Evolutionary conservation across 1,140 invertebrate genomes (phyloP), one percentile per base, ranked within the genome.

Genomic region (Aplysia californica): DNA sequence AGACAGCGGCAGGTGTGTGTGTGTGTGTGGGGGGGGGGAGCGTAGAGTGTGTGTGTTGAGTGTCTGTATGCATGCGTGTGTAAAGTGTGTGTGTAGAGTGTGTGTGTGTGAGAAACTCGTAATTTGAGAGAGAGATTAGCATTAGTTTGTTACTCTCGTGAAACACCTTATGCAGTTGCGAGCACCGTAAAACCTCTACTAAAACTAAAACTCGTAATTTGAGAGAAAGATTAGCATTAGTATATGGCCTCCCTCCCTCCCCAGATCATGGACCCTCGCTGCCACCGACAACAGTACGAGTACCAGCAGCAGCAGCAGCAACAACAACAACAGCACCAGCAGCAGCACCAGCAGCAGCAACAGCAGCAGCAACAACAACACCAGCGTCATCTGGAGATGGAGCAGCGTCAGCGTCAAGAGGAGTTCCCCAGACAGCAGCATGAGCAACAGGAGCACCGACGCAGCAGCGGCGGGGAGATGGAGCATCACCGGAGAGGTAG

Each of bases 311-410:
- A 61, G 29, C 58, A 61, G 29, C 58, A 61, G 26, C 58, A 61
- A 29, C 58, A 61, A 61, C 23, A 72, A 72, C 68, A 44, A 39
- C 58, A 56, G 64, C 72, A 59, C 33, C 77, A 35, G 66, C 68
- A 65, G 44, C 44, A 65, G 64, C 56, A 29, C 35, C 36, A 26
- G 23, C 33, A 29, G 31, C 75, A 66, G 20, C 58, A 61, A 6
- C 10, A 26, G 6, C 66, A 44, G 21, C 31, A 26, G n/a, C 20
- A 56, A 31, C 23, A 20, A 36, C 26, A 35, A 38, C 73, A 26
- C 73, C 61, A 58, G 56, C 79, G 65, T 6, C 20, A 18, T 26
- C 56, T 58, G 59, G 35, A 41, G n/a, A 59, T 36, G 55, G 65
- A 61, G 10, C 55, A 75, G 23, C 35, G 64, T 35, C 36, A 76